Evolutionary conservation across 2,888 invertebrate species (phyloP).

Genomic region (Hartigia nigra): DNA sequence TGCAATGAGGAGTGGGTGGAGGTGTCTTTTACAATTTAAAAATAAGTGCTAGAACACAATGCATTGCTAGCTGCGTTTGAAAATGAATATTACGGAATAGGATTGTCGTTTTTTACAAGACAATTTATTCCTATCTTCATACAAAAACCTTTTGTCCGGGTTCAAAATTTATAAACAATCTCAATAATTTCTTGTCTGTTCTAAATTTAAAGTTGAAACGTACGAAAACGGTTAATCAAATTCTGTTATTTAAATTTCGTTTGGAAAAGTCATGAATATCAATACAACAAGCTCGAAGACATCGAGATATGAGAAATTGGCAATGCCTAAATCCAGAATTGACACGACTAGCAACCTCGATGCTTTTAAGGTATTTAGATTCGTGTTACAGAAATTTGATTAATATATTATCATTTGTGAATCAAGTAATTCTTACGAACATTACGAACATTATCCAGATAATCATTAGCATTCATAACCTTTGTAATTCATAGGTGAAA

Average conservation of each 20-base stretch:
- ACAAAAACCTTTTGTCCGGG: constrained; percentile 10
- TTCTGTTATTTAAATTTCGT: neutral
- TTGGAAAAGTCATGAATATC: neutral
- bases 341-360: constrained; percentile 23
- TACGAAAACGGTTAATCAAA: neutral
- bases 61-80: neutral
- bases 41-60: neutral
- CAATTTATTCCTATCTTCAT: constrained; percentile 3
- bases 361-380: constrained; percentile 25
- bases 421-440: neutral
- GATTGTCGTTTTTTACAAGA: constrained; percentile 3
- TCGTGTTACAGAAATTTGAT: neutral
- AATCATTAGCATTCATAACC: neutral
- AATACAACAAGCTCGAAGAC: neutral
- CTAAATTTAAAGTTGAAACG: neutral
- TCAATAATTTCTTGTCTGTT: neutral
- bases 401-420: constrained; percentile 4
- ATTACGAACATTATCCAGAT: neutral
- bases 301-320: constrained; percentile 33
- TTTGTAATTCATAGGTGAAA: constrained; percentile 33
- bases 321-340: constrained; percentile 33
- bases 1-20: neutral
- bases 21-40: neutral
- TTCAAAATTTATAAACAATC: constrained; percentile 17
- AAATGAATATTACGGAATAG: neutral